Evolutionary conservation across 2,113 vertebrate genomes (phyloP).

Genomic region (Pavo muticus): DNA sequence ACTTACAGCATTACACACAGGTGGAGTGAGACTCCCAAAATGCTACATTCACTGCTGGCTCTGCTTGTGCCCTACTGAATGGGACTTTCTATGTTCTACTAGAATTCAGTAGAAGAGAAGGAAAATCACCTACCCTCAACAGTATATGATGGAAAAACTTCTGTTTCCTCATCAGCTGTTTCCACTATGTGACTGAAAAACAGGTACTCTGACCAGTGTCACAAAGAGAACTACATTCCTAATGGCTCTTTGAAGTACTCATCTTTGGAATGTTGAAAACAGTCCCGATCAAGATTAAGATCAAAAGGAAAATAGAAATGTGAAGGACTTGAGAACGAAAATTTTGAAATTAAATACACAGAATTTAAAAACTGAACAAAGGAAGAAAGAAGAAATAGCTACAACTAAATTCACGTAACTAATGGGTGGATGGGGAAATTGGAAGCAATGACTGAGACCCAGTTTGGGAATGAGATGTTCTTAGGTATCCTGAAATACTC

Average conservation of each 20-base stretch:
- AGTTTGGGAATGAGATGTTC: neutral
- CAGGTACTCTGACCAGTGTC: neutral
- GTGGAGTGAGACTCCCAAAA: neutral
- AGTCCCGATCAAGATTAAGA: neutral
- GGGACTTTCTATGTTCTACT: neutral
- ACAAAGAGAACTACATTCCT: neutral
- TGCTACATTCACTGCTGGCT: neutral
- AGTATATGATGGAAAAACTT: neutral
- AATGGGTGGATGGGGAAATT: neutral
- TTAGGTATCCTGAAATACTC: neutral
- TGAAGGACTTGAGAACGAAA: neutral
- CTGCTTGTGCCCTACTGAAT: neutral
- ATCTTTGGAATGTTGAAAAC: neutral
- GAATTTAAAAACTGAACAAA: neutral
- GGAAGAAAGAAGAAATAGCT: neutral
- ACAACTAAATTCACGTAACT: neutral
- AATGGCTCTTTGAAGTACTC: neutral
- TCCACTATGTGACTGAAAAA: neutral
- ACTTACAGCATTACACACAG: neutral
- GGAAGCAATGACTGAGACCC: too few species aligned
- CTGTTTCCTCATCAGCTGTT: neutral
- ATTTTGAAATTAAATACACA: neutral
- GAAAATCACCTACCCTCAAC: neutral
- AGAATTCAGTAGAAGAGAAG: neutral
- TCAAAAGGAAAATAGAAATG: neutral